Base-by-base conservation (phyloP, 2,888 invertebrate genomes). In the Dasypolia templi region DNA sequence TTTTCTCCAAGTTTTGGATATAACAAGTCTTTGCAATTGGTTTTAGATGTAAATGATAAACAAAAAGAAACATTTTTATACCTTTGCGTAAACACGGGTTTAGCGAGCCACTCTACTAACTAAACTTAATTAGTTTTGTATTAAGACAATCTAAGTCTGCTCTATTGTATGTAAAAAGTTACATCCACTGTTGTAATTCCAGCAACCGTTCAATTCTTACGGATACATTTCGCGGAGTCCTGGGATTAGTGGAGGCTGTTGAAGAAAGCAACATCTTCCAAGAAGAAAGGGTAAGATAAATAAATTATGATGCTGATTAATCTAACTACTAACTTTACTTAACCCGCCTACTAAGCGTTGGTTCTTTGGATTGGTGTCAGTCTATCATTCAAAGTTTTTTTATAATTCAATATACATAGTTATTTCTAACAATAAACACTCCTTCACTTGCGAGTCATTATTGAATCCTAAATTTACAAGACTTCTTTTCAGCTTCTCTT, bases 191-290 rank as follows among this genome's bases (percentile, higher is more conserved):
- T 75, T 66, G 70, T 77, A 5, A 70, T 93, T 94, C 75, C 92
- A 97, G 97, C 61, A 94, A 96, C 75, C 93, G 97, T 62, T 92
- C 96, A 71, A 89, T 89, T 58, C 91, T 94, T 53, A 84, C 96
- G 56, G 97, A 97, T 87, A 92, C 91, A 81, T 94, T 93, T 73
- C 91, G 97, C 85, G 97, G 97, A 17, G 94, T 97, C 63, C 87
- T 95, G 53, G 95, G 95, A n/a, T 82, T 96, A 67, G 95, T 96
- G 14, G 85, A 81, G 1, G 85, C 90, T 56, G 91, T 90, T 59
- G 92, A 93, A 75, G 84, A 88, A 19, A 26, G 6, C 5, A 51
- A 77, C 3, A 77, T 80, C 44, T 73, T 85, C 46, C 75, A 81
- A 46, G 56, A 75, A 63, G 51, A 84, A 58, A 84, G 35, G 79